Conservation (phyloP, 2,888 invertebrate species). For the Trissoscelio sp. region DNA sequence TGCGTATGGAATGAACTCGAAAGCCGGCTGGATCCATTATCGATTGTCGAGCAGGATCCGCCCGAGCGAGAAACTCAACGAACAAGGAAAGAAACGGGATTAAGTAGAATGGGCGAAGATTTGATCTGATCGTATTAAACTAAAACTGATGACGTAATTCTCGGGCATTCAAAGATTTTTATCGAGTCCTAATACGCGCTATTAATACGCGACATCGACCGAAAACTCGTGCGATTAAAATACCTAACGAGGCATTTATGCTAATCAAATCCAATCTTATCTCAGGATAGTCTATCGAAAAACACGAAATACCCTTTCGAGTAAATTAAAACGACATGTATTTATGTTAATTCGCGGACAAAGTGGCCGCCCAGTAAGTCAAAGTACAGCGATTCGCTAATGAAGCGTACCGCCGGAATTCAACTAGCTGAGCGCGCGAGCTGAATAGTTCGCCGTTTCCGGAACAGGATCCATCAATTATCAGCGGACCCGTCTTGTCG, state of each 20-base stretch:
- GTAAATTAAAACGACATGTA: conserved; percentile 34
- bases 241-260: conserved; percentile 31
- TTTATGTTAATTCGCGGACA: conserved; percentile 32
- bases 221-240: conserved; percentile 26
- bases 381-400: conserved; percentile 10
- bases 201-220: conserved; percentile 10
- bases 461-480: conserved; percentile 47
- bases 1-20: conserved; percentile 79
- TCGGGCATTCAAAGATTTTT: conserved; percentile 20
- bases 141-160: conserved; percentile 47
- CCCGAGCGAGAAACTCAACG: conserved; percentile 23
- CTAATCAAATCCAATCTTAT: conserved; percentile 25
- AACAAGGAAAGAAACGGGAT: conserved; percentile 51
- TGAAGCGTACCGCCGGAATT: neutral
- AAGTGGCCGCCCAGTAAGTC: conserved; percentile 17
- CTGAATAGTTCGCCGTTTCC: conserved; percentile 1
- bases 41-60: conserved; percentile 58
- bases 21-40: conserved; percentile 64
- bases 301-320: conserved; percentile 8
- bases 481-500: conserved; percentile 41
- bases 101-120: conserved; percentile 63
- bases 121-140: conserved; percentile 26
- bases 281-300: neutral
- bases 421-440: neutral
- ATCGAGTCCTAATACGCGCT: conserved; percentile 7